Base-by-base conservation (phyloP, 2,113 vertebrate genomes). In the Pandion haliaetus region DNA sequence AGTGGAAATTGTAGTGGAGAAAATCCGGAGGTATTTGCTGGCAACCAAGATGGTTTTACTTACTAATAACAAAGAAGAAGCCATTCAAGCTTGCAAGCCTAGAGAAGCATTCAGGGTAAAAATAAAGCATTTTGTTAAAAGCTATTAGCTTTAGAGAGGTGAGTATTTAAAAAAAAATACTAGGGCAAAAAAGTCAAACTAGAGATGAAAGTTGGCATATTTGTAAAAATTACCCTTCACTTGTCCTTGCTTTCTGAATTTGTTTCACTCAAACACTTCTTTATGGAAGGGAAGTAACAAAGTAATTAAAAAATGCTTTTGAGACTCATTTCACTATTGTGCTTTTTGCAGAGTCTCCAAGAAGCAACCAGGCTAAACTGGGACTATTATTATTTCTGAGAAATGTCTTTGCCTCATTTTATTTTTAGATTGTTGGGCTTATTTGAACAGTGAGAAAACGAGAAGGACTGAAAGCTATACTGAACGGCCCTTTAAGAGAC, bases 251-350 rank as follows among this genome's bases (percentile, higher is more conserved):
- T 52, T 95, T 85, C 71, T 90, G 34, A 83, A 45, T 40, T 90
- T 88, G 17, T 83, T 92, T 90, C 59, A 81, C 2, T 92, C 34
- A 72, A 94, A 47, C 34, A 28, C 15, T 90, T 72, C 62, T 94
- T 93, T 74, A 52, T 76, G 69, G 40, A 59, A 79, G 40, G 25
- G 16, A 93, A 21, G 34, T 91, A 87, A 82, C 52, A 69, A 93
- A 82, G 93, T 93, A 94, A 92, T 93, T 95, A 91, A 94, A 89
- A 88, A 93, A 63, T 58, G 42, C 74, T 74, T 90, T 86, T 77
- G 90, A 77, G 79, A 59, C 25, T 92, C 6, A 4, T 90, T 96
- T 90, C 25, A 25, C 40, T 88, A 10, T 87, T 78, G 42, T 74
- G 20, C 45, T 55, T 93, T 92, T 94, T 86, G 52, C 4, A 4